Evolutionary conservation across 2,888 invertebrate species (phyloP).

Genomic region (Cosmia trapezina): DNA sequence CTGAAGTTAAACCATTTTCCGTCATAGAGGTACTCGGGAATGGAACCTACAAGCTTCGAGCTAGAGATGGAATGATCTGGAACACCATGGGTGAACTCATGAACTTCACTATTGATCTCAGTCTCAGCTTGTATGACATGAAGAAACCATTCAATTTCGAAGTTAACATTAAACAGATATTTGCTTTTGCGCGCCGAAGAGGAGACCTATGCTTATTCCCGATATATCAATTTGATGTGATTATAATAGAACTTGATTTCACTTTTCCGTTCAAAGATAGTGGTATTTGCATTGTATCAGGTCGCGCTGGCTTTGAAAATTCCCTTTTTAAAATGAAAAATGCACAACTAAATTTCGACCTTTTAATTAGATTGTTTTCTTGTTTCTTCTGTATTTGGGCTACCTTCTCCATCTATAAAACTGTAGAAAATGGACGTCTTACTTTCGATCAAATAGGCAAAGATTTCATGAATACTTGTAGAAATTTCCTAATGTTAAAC

Average conservation of each 20-base stretch:
- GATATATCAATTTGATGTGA: conserved; percentile 82
- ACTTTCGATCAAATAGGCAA: conserved; percentile 81
- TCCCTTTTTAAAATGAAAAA: conserved; percentile 77
- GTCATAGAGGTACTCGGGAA: conserved; percentile 69
- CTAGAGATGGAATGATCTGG: conserved; percentile 84
- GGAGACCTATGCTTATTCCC: conserved; percentile 81
- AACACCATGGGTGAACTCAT: conserved; percentile 76
- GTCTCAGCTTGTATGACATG: conserved; percentile 68
- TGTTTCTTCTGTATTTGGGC: conserved; percentile 82
- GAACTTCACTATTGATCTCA: conserved; percentile 82
- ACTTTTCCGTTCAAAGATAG: conserved; percentile 81
- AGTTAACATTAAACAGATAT: conserved; percentile 75
- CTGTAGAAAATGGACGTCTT: conserved; percentile 68
- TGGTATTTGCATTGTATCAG: conserved; percentile 82
- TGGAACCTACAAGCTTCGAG: conserved; percentile 71
- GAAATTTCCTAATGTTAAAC: conserved; percentile 77
- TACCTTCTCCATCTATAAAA: conserved; percentile 77
- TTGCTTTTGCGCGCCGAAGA: conserved; percentile 77
- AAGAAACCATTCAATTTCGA: conserved; percentile 79
- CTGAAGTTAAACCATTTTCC: conserved; percentile 77
- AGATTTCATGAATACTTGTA: conserved; percentile 81
- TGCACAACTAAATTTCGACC: conserved; percentile 66
- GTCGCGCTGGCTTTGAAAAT: conserved; percentile 82
- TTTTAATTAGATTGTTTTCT: conserved; percentile 69
- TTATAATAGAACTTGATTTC: conserved; percentile 80